Base-by-base conservation (phyloP, 2,113 vertebrate genomes). In the Tetrao urogallus region DNA sequence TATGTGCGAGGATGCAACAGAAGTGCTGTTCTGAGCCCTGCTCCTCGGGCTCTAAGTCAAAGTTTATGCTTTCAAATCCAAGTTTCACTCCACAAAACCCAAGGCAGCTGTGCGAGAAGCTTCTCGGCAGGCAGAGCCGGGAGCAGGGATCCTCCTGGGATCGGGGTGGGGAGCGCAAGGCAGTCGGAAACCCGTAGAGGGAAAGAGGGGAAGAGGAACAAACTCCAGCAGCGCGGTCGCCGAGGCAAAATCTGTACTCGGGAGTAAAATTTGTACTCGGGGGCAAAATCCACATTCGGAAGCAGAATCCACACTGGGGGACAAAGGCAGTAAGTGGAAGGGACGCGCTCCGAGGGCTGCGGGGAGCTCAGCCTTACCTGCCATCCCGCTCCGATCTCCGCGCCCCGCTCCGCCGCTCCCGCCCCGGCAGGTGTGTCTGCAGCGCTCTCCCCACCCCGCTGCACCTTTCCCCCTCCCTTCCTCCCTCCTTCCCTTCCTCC, bases 391-490 rank as follows among this genome's bases (percentile, higher is more conserved):
- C 36, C 73, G 56, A 57, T 30, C 57, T 10, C 57, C 58, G 38
- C 38, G 2, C 66, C 63, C 63, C 7, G 32, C 80, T 28, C 56
- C 56, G 56, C 42, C 76, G 56, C 61, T 34, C 71, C 73, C 71
- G 63, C 67, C 67, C 56, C 81, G 18, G 73, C 95, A 94, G 95
- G 95, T 93, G 91, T 93, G 95, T 78, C 86, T 66, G 70, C 30
- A 61, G 43, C 7, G 21, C 61, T 25, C 61, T 82, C 40, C 75
- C 78, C 95, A 47, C 89, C 86, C 61, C 30, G 11, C 74, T 27
- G 45, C 70, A 27, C 77, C 47, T 76, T 80, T 61, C 34, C 34
- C 75, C 77, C 38, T 77, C 25, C 25, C 21, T 8, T 32, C 34
- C 32, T 28, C 58, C 74, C 15, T 78, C 38, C 40, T 15, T 43